Base-by-base conservation (phyloP, 2,797 vertebrate genomes). In the Psittacula echo region DNA sequence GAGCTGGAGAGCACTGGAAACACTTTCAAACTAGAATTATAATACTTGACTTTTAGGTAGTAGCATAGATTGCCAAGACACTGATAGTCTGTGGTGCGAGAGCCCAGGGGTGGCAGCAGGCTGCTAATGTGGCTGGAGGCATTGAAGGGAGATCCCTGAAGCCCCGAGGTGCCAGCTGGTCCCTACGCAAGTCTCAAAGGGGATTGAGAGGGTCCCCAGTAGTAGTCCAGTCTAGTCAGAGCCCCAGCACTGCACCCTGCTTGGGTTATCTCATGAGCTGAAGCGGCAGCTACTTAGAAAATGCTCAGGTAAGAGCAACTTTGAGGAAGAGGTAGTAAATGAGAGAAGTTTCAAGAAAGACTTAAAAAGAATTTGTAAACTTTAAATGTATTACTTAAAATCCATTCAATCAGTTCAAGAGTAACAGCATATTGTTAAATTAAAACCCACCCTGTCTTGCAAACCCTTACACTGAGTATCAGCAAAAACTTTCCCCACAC, bases 131-230 rank as follows among this genome's bases (percentile, higher is more conserved):
- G 47, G 14, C 13, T 23, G 27, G 30, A 48, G 60, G 10, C 22
- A 23, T 44, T 20, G 60, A 61, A 60, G 47, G 37, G 42, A 54
- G 45, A 81, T 44, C 32, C 23, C 18, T 32, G 19, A 48, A 20
- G 11, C 42, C 44, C 14, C 2, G 2, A 7, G 44, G 29, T 65
- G 72, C 27, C 27, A 27, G 27, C 50, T n/a, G 51, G 27, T 13
- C 7, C 2, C 12, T 34, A 12, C 42, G 2, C 56, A 10, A 3
- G 24, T 12, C 42, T 56, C 18, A 2, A 1, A 7, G 0, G 18
- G 14, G 13, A 10, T 9, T 4, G 24, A 8, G 23, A n/a, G 24
- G 10, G 11, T 53, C 60, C 44, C 16, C 9, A 3, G 24, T 12
- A 2, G 2, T 3, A 4, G 41, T 17, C 53, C 19, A 27, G 26